Percentiles rank a stretch among this genome's conserved stretches.
Evolutionary conservation across 2,797 vertebrate genomes (phyloP).

Genomic region (Coluber constrictor): DNA sequence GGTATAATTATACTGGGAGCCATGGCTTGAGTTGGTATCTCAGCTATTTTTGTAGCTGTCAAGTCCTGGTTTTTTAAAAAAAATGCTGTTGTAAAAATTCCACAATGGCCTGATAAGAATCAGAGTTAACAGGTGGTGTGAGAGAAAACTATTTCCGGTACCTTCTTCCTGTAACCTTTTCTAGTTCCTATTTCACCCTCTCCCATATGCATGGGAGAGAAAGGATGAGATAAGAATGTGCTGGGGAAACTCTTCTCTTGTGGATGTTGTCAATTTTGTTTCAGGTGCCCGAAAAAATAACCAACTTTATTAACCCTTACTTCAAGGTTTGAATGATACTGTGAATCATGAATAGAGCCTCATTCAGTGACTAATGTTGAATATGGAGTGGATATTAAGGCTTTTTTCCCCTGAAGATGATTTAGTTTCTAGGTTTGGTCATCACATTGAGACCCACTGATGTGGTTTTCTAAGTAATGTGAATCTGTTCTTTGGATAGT

Average conservation of each 20-base stretch:
- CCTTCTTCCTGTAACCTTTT: not conserved
- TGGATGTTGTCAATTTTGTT: not conserved
- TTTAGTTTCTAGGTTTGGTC: not conserved
- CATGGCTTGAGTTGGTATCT: not conserved
- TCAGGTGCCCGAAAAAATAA: not conserved
- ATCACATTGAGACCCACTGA: not conserved
- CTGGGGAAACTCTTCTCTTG: not conserved
- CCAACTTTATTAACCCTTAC: not conserved
- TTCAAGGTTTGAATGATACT: not conserved
- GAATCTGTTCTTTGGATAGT: not conserved
- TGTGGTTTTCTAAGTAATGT: not conserved
- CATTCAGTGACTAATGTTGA: not conserved
- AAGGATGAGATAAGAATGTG: not conserved
- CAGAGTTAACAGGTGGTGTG: not conserved
- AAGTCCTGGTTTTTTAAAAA: not conserved
- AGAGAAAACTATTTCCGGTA: not conserved
- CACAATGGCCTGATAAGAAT: not conserved
- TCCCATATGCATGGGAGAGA: not conserved
- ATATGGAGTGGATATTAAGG: not conserved
- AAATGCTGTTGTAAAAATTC: not conserved
- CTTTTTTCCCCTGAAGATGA: not conserved
- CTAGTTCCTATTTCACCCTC: not conserved
- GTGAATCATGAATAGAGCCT: not conserved
- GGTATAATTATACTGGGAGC: not conserved
- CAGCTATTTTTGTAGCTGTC: not conserved